Evolutionary conservation across 2,113 vertebrate species (phyloP).

Genomic region (Chamaea fasciata): DNA sequence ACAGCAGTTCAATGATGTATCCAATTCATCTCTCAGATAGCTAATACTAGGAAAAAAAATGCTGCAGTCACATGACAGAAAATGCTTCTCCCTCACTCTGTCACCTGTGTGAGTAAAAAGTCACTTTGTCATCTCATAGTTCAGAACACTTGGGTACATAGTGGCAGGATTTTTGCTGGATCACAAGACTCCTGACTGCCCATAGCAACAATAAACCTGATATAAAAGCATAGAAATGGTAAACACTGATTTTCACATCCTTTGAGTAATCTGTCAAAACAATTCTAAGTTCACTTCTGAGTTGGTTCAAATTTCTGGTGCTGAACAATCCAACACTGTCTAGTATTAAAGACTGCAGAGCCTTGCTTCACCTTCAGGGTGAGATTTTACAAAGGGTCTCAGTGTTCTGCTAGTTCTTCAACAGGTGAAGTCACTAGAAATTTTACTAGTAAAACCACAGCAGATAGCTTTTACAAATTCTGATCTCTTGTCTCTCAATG

Average conservation of each 20-base stretch:
- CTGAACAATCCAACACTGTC: not conserved
- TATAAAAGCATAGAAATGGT: not conserved
- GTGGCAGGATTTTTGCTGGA: not conserved
- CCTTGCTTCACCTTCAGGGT: not conserved
- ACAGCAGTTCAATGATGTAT: not conserved
- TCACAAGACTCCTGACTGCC: not conserved
- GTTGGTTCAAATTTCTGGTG: not conserved
- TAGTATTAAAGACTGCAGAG: not conserved
- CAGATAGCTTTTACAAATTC: not conserved
- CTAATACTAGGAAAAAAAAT: not conserved
- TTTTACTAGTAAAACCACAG: not conserved
- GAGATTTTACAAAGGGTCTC: not conserved
- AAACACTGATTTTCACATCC: fast-evolving
- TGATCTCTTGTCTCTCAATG: not conserved
- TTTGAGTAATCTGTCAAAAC: not conserved
- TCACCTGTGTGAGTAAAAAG: not conserved
- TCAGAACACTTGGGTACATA: not conserved
- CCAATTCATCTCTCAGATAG: not conserved
- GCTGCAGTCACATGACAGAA: not conserved
- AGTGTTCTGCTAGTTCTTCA: not conserved
- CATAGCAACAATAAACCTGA: not conserved
- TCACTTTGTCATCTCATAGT: not conserved
- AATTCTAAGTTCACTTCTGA: not conserved
- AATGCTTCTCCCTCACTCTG: not conserved
- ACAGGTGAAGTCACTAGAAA: not conserved